Evolutionary conservation across 2,797 vertebrate genomes (phyloP), one percentile per base, ranked within the genome.

Genomic region (Chaunax sp.): DNA sequence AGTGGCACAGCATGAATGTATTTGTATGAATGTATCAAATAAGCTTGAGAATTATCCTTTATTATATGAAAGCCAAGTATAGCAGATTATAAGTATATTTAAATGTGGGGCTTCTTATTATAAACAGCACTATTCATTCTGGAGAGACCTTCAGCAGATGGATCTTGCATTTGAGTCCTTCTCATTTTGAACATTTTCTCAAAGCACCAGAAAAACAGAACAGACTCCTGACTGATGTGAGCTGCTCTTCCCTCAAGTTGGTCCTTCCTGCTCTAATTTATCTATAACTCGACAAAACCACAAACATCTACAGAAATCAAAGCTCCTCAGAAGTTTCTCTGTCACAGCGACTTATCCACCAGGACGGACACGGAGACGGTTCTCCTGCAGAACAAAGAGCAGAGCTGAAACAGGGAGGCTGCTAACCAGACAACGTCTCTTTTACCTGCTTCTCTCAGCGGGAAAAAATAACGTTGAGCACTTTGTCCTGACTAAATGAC

Each of bases 341-440:
- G 86, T 79, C 83, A 59, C 62, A 18, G 52, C 9, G 0, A 59
- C 75, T 84, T 44, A 73, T 82, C 79, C 83, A 22, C 9, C 75
- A 64, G 62, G 50, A 71, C 78, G n/a, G 50, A 66, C 78, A 75
- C 3, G 5, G 44, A 18, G 64, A 70, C 23, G 33, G 8, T 19
- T 13, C 67, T 75, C 33, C 55, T 0, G 53, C 70, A 76, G 37
- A 80, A 77, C 78, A 87, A 82, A 81, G 80, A 55, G 52, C 30
- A 1, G 26, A 15, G 26, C 66, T 10, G 58, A 46, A 41, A 53
- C 22, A 2, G 49, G 54, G 7, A 37, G 15, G 45, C 58, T 35
- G 33, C 33, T 10, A n/a, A n/a, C n/a, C n/a, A n/a, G n/a, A n/a
- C n/a, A n/a, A n/a, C n/a, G n/a, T n/a, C 3, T 35, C 33, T 9